Evolutionary conservation across 2,797 vertebrate genomes (phyloP).

Genomic region (Brotula barbata): DNA sequence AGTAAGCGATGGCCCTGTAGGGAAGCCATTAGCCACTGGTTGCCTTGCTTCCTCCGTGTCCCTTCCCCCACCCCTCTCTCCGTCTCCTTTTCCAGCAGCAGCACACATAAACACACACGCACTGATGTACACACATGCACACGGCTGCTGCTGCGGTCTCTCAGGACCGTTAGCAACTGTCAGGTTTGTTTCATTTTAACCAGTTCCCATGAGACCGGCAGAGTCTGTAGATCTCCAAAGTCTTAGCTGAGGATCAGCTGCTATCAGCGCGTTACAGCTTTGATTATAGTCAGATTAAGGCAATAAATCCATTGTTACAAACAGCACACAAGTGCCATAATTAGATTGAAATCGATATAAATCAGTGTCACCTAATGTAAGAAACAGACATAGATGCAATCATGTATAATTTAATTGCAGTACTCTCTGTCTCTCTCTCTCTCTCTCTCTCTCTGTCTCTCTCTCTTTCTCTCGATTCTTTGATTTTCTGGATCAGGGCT

Average conservation of each 20-base stretch:
- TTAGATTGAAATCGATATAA: too few relatives aligned
- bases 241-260: conserved; percentile 37
- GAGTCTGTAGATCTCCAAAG: conserved; percentile 48
- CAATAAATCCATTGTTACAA: too few relatives aligned
- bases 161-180: conserved; percentile 44
- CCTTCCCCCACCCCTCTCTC: conserved; percentile 7
- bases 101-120: conserved; percentile 2
- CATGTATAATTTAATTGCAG: too few relatives aligned
- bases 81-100: conserved; percentile 19
- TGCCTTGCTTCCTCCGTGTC: conserved; percentile 28
- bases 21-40: conserved; percentile 58
- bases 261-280: too few relatives aligned
- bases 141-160: conserved; percentile 20
- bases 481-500: too few relatives aligned
- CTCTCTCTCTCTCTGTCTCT: too few relatives aligned
- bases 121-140: conserved; percentile 11
- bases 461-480: too few relatives aligned
- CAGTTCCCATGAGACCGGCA: conserved; percentile 42
- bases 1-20: conserved; percentile 47
- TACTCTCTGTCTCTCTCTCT: too few relatives aligned
- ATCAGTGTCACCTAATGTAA: too few relatives aligned
- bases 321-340: too few relatives aligned
- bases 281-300: too few relatives aligned
- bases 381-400: too few relatives aligned
- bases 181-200: conserved; percentile 57